A percentile compares a stretch with the other conserved stretches of the same genome.
Conservation (phyloP, 2,797 vertebrate species). For the Manis javanica region DNA sequence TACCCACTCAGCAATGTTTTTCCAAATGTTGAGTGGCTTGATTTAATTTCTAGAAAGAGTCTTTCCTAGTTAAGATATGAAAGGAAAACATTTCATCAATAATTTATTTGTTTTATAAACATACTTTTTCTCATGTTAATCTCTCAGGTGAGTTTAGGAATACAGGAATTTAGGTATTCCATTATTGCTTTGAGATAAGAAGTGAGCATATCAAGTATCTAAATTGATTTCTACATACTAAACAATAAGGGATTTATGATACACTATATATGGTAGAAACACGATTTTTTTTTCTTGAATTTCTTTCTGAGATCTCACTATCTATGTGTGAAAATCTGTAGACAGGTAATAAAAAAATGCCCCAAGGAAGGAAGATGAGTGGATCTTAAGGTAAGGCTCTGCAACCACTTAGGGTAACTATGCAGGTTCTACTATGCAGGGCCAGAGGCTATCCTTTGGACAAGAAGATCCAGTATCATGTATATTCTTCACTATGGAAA, state of each 20-base stretch:
- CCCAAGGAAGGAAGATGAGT: not conserved
- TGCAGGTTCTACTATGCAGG: not conserved
- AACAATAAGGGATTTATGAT: not conserved
- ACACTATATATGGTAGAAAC: not conserved
- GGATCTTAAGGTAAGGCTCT: not conserved
- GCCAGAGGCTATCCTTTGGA: not conserved
- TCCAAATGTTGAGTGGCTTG: not conserved
- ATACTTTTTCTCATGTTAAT: not conserved
- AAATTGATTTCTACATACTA: not conserved
- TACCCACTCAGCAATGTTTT: not conserved
- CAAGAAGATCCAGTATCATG: not conserved
- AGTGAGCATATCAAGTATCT: not conserved
- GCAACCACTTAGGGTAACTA: not conserved
- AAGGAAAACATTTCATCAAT: not conserved
- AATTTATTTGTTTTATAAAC: not conserved
- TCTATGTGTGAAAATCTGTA: not conserved
- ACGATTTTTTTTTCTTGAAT: not conserved
- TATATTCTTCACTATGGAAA: not conserved
- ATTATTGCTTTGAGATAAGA: not conserved
- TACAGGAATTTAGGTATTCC: not conserved
- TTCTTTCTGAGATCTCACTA: not conserved
- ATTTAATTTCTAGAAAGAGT: not conserved
- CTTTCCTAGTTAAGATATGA: slow-evolving; percentile 16
- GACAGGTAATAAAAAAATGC: not conserved
- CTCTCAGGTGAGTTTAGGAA: not conserved